These are phyloP conservation scores for Vipera ursinii DNA, from an alignment of 2,797 vertebrate species.

Conservation along the genomic window DNA sequence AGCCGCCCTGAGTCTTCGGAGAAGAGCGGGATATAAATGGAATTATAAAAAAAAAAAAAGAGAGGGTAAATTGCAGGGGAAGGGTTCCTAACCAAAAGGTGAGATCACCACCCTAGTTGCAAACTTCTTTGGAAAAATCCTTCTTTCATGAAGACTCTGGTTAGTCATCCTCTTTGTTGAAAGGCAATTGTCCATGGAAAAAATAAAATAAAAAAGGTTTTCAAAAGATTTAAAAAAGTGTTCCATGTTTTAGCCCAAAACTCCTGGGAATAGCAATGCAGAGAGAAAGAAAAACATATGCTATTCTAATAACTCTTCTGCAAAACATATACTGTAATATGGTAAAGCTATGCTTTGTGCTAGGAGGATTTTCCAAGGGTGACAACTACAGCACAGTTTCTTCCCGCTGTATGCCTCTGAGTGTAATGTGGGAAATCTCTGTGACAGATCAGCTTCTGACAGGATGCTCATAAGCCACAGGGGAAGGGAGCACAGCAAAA, in stretches of 20 bases:
- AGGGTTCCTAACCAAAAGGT: constrained; percentile 55
- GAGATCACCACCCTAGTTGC: constrained; percentile 63
- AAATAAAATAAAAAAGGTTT: constrained; percentile 52
- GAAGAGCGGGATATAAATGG: no score
- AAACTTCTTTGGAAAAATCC: constrained; percentile 62
- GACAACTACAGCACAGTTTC: background rate
- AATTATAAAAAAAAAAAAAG: no score
- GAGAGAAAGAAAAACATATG: constrained; percentile 1
- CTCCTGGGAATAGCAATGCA: background rate
- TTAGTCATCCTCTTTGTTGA: constrained; percentile 72
- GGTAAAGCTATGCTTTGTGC: background rate
- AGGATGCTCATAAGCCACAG: background rate
- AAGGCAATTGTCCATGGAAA: constrained; percentile 66
- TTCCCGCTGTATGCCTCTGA: background rate
- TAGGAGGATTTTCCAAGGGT: fast-evolving
- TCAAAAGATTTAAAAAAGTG: constrained; percentile 35
- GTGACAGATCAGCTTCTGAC: background rate
- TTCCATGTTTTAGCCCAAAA: constrained; percentile 15
- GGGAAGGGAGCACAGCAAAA: background rate
- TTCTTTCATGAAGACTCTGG: constrained; percentile 64
- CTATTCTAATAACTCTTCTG: background rate
- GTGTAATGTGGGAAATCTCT: background rate
- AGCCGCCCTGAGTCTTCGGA: no score
- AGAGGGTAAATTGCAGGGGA: background rate
- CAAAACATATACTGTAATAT: background rate